Conservation (phyloP, 2,888 invertebrate genomes). For the Gymnocheta viridis region DNA sequence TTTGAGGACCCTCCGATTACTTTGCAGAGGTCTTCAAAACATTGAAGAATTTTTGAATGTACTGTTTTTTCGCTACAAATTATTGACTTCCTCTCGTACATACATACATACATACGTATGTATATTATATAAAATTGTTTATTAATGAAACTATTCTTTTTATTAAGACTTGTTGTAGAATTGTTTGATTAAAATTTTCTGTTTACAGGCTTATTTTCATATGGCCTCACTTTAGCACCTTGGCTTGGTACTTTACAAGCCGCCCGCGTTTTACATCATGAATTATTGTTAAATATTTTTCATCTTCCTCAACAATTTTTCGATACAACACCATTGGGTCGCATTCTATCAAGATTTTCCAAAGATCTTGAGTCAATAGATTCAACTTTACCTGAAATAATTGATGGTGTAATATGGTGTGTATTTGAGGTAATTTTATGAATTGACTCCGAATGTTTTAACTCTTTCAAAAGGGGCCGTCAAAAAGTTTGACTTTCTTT, state of each 20-base stretch:
- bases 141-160: neutral
- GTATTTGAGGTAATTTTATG: slow-evolving; percentile 83
- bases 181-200: slow-evolving; percentile 40
- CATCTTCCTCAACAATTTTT: slow-evolving; percentile 84
- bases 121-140: neutral
- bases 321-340: slow-evolving; percentile 85
- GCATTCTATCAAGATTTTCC: slow-evolving; percentile 84
- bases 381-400: slow-evolving; percentile 80
- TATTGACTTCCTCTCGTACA: neutral
- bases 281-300: slow-evolving; percentile 83
- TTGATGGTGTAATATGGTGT: slow-evolving; percentile 84
- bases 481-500: too few relatives aligned
- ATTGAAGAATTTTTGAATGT: too few relatives aligned
- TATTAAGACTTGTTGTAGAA: slow-evolving; percentile 14
- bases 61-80: too few relatives aligned
- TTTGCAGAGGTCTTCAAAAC: too few relatives aligned
- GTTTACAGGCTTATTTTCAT: slow-evolving; percentile 86
- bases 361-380: slow-evolving; percentile 83
- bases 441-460: too few relatives aligned
- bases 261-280: slow-evolving; percentile 79
- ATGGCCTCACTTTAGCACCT: slow-evolving; percentile 87
- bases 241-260: slow-evolving; percentile 83
- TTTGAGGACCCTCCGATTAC: too few relatives aligned
- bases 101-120: neutral
- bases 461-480: too few relatives aligned